phyloP scores from a whole-genome alignment of 2,888 invertebrate species.

The Eustalomyia histrio region DNA sequence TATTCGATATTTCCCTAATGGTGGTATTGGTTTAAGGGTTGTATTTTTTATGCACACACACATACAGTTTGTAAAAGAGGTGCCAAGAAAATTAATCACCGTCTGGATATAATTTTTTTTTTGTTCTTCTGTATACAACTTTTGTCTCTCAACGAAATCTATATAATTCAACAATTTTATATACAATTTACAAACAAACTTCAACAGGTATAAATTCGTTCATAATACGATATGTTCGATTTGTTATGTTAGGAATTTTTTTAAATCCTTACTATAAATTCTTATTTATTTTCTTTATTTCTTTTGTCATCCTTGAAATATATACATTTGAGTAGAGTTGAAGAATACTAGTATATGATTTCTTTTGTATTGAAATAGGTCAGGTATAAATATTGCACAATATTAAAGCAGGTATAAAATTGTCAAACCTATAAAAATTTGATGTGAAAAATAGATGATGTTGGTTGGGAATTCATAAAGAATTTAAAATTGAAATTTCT shows the following conservation, averaged over 20 bases:
- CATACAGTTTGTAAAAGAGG: conserved; percentile 6
- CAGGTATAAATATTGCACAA: not conserved
- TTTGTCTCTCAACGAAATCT: not conserved
- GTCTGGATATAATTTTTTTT: not conserved
- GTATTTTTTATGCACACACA: not conserved
- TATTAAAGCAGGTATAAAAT: not conserved
- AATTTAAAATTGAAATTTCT: no score
- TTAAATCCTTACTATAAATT: not conserved
- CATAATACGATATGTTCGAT: not conserved
- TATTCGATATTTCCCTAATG: not conserved
- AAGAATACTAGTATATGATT: not conserved
- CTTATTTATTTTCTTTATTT: not conserved
- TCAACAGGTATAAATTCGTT: conserved; percentile 8
- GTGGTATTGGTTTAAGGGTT: not conserved
- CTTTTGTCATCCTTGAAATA: not conserved
- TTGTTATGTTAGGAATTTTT: not conserved
- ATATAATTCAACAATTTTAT: not conserved
- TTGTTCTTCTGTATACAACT: not conserved
- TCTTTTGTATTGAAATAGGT: not conserved
- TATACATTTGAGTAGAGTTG: not conserved
- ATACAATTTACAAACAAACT: conserved; percentile 9
- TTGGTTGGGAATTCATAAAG: no score
- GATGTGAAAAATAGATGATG: no score
- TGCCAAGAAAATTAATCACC: conserved; percentile 16
- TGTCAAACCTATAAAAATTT: not conserved